phyloP scores from a whole-genome alignment of 2,113 vertebrate genomes.

The Coryphaenoides rupestris region DNA sequence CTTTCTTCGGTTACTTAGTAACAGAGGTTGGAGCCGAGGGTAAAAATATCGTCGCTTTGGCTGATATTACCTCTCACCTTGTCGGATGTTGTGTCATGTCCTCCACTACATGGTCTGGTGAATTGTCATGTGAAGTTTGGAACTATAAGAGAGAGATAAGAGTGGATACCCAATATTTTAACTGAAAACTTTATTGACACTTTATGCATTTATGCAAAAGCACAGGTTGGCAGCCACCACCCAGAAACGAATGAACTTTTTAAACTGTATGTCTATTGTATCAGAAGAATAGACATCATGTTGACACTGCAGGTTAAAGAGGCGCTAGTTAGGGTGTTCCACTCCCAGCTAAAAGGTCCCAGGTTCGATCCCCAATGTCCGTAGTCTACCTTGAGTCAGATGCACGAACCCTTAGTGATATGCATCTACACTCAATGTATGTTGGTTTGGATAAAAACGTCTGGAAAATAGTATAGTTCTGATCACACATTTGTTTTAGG shows the following conservation, averaged over 20 bases:
- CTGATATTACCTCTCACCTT: neutral
- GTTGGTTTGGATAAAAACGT: neutral
- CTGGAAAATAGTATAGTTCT: constrained; percentile 21
- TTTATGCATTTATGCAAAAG: too few relatives aligned
- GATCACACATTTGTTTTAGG: neutral
- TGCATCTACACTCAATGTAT: too few relatives aligned
- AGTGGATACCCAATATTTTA: neutral
- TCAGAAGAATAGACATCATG: too few relatives aligned
- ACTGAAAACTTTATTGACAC: neutral
- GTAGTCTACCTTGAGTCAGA: too few relatives aligned
- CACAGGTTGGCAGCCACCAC: too few relatives aligned
- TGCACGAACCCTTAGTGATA: too few relatives aligned
- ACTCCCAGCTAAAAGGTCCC: too few relatives aligned
- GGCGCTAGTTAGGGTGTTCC: too few relatives aligned
- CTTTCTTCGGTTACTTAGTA: neutral
- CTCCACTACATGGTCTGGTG: neutral
- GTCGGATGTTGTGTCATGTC: neutral
- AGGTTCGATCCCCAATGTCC: too few relatives aligned
- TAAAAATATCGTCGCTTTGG: neutral
- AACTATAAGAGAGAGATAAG: constrained; percentile 23
- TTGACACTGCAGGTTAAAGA: too few relatives aligned
- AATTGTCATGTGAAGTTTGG: constrained; percentile 13
- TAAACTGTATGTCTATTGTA: too few relatives aligned
- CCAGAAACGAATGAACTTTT: too few relatives aligned
- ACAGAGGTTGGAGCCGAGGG: constrained; percentile 6